Conservation (phyloP, 1,140 invertebrate genomes). For the Tyrophagus putrescentiae region DNA sequence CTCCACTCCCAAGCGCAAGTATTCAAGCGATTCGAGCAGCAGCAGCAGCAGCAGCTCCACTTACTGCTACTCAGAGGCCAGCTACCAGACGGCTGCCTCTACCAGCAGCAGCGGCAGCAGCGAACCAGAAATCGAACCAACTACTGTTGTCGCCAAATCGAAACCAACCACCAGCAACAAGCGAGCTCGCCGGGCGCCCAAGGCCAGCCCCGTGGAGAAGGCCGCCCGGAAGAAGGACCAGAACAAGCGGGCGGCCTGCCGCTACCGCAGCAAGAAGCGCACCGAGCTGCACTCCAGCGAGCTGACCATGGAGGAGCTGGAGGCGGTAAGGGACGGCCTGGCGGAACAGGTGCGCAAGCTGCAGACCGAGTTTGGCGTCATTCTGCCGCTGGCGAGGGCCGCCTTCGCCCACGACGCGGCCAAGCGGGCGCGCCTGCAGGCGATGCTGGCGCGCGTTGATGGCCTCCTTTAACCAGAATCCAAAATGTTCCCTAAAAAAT, state of each 20-base stretch:
- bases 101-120: too few species aligned
- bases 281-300: not conserved
- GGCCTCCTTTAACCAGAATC: too few species aligned
- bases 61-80: not conserved
- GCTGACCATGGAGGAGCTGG: not conserved
- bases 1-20: not conserved
- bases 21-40: constrained; percentile 5
- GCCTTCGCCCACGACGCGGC: not conserved
- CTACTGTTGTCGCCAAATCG: too few species aligned
- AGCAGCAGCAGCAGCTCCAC: not conserved
- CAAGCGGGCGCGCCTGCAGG: not conserved
- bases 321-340: not conserved
- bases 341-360: not conserved
- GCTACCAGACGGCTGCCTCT: not conserved
- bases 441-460: not conserved
- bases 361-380: constrained; percentile 5
- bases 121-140: too few species aligned
- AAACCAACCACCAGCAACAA: not conserved
- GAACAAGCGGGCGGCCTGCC: not conserved
- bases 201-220: not conserved
- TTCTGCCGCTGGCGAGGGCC: not conserved
- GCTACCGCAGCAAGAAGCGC: not conserved
- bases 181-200: not conserved
- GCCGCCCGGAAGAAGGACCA: not conserved
- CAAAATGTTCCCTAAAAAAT: too few species aligned